Conservation (phyloP, 2,888 invertebrate species). For the Agrochola lota region DNA sequence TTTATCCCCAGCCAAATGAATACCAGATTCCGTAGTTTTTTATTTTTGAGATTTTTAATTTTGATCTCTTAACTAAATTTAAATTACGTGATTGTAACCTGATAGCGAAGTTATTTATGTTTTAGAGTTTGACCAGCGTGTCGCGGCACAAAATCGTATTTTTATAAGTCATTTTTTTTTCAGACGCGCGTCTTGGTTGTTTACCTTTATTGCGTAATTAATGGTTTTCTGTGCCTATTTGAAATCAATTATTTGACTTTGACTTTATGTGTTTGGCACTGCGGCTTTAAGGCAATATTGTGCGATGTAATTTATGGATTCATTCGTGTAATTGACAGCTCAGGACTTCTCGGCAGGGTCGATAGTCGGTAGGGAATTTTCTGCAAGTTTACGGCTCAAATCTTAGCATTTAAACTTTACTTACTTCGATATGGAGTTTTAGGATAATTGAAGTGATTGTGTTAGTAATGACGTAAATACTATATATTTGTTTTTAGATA, state of each 20-base stretch:
- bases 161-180: too few relatives aligned
- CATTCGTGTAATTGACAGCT: neutral
- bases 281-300: neutral
- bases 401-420: neutral
- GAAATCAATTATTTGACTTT: too few relatives aligned
- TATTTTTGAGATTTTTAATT: neutral
- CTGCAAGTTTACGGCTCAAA: neutral
- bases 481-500: constrained; percentile 87
- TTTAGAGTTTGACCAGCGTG: too few relatives aligned
- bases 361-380: neutral
- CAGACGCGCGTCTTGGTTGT: fast-evolving
- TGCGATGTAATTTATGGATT: neutral
- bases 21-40: neutral
- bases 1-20: neutral
- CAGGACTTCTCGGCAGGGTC: neutral
- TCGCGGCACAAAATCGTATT: too few relatives aligned
- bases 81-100: neutral
- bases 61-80: too few relatives aligned
- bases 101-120: neutral
- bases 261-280: neutral
- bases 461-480: neutral
- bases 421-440: neutral
- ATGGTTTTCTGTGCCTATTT: too few relatives aligned
- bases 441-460: neutral
- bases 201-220: too few relatives aligned